A percentile compares a stretch with the other conserved stretches of the same genome.
phyloP scores from a whole-genome alignment of 2,797 vertebrate genomes.

The Todus mexicanus region DNA sequence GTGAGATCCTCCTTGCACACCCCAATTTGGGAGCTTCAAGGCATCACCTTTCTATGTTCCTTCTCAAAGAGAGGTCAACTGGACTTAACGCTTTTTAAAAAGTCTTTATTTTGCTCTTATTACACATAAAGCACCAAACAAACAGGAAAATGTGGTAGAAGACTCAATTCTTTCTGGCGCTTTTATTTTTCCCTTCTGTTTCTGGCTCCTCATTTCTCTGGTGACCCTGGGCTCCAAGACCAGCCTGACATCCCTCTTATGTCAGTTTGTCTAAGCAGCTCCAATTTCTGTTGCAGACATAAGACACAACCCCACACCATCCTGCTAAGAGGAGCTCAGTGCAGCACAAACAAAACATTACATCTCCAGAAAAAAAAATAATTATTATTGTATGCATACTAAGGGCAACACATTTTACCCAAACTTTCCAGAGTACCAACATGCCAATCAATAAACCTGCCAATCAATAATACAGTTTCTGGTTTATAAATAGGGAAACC shows the following conservation, averaged over 20 bases:
- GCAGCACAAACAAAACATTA: not conserved
- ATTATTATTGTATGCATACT: not conserved
- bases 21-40: not conserved
- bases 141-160: not conserved
- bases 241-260: not conserved
- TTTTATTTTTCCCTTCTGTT: not conserved
- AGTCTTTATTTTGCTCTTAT: rapidly evolving
- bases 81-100: not conserved
- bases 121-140: not conserved
- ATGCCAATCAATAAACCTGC: not conserved
- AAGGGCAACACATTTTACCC: not conserved
- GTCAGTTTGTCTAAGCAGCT: not conserved
- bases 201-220: not conserved
- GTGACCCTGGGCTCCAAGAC: not conserved
- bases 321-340: not conserved
- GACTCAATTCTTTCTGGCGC: rapidly evolving
- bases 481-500: not conserved
- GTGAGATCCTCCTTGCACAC: not conserved
- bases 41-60: not conserved
- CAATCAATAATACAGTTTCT: not conserved
- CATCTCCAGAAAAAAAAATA: not conserved
- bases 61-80: not conserved
- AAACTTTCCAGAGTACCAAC: not conserved
- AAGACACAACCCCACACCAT: not conserved
- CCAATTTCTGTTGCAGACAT: not conserved